These are phyloP conservation scores for Crocuta crocuta DNA, from an alignment of 2,113 vertebrate genomes.

Conservation along the genomic window DNA sequence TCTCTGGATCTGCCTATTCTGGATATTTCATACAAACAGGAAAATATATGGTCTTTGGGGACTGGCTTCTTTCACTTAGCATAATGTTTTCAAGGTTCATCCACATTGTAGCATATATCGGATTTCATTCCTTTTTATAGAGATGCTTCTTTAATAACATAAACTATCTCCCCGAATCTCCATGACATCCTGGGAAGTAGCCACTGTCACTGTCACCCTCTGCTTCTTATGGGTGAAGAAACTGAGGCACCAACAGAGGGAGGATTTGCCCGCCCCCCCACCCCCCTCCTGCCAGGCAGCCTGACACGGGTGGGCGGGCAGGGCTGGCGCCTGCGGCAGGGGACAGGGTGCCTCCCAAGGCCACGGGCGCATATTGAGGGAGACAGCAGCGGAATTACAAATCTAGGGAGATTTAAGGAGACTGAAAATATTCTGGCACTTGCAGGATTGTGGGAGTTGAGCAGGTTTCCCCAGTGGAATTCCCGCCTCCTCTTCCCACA, in stretches of 20 bases:
- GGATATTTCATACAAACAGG: not conserved
- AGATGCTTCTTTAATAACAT: slow-evolving; percentile 18
- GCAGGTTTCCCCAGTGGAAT: slow-evolving; percentile 74
- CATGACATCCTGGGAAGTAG: not conserved
- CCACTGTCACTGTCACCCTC: not conserved
- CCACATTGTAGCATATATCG: not conserved
- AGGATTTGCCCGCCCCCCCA: not conserved
- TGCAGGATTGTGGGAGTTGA: slow-evolving; percentile 63
- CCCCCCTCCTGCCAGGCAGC: not conserved
- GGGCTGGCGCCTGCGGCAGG: not conserved
- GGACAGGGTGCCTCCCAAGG: not conserved
- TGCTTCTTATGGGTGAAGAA: not conserved
- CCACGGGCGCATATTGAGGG: slow-evolving; percentile 49
- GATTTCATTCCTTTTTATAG: not conserved
- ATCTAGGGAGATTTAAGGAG: slow-evolving; percentile 79
- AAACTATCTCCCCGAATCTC: not conserved
- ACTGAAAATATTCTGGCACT: slow-evolving; percentile 63
- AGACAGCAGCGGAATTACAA: slow-evolving; percentile 79
- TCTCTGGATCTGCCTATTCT: not conserved
- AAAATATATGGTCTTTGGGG: not conserved
- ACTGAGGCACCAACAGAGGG: not conserved
- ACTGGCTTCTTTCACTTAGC: not conserved
- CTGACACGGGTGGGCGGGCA: rapidly evolving
- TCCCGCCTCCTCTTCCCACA: slow-evolving; percentile 64
- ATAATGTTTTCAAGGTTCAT: not conserved